Base-by-base conservation (phyloP, 1,140 invertebrate genomes). In the Rhagoletis zephyria region DNA sequence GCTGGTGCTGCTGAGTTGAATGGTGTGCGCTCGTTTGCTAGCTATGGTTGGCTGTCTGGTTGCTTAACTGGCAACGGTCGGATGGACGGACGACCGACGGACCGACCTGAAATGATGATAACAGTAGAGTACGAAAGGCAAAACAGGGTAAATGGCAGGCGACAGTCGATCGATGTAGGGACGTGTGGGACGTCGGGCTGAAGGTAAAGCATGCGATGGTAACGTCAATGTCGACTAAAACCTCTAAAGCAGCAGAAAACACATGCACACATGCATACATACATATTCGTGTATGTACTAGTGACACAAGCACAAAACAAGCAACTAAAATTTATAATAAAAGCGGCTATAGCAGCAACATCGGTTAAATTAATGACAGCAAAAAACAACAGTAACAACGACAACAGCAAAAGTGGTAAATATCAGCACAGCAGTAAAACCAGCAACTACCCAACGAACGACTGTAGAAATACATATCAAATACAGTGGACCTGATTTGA, bases 321-420 rank as follows among this genome's bases (percentile, higher is more conserved):
- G 16, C 59, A 85, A n/a, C 14, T 60, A 42, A 85, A 85, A 85
- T 59, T 56, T 61, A 61, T 63, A 85, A 85, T 85, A 85, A 85
- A 85, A 85, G 85, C 85, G 40, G 59, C 85, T 61, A 85, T n/a
- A 85, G 60, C 85, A 85, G 85, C 56, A 85, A 63, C 42, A 48
- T 67, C 30, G n/a, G 85, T 61, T 85, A 42, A 60, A 63, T 61
- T 61, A 63, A 85, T 85, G 85, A 85, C 85, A 45, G 85, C 85
- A 63, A 85, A 56, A 81, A 81, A 12, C 74, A 56, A 81, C 70
- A 51, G 48, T 45, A 51, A 77, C 14, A 48, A 19, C 30, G 30
- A 30, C 70, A 56, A 10, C 45, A 81, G 12, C 70, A 5, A 3
- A n/a, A 56, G 7, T 81, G 19, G 45, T 81, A 81, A 81, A 81